phyloP scores from a whole-genome alignment of 2,888 invertebrate genomes.

The Tortrix viridana region DNA sequence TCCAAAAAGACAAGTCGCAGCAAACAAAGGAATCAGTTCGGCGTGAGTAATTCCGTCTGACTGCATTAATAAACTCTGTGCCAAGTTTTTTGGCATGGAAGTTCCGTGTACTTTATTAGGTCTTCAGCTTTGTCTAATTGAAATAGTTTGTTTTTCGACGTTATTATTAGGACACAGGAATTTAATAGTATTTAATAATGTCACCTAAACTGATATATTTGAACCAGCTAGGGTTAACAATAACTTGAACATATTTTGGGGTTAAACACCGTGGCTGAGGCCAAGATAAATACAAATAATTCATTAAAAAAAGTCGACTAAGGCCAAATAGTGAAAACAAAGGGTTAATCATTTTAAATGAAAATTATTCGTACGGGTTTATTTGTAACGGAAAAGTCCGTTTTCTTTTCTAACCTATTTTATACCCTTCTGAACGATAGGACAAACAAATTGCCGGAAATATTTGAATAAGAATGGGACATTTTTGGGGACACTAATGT shows the following conservation, averaged over 20 bases:
- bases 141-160: conserved; percentile 42
- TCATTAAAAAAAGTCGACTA: too few species aligned
- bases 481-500: conserved; percentile 78
- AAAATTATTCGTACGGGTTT: conserved; percentile 34
- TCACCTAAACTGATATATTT: too few species aligned
- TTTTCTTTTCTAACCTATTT: conserved; percentile 60
- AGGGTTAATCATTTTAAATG: conserved; percentile 15
- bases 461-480: conserved; percentile 82
- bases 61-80: conserved; percentile 68
- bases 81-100: conserved; percentile 74
- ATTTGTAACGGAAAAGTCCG: conserved; percentile 49
- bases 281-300: too few species aligned
- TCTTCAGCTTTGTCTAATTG: conserved; percentile 49
- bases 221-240: too few species aligned
- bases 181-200: too few species aligned
- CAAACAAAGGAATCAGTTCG: conserved; percentile 64
- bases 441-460: conserved; percentile 81
- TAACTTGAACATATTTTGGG: too few species aligned
- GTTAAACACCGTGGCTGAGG: too few species aligned
- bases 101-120: conserved; percentile 53
- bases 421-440: conserved; percentile 69
- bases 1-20: conserved; percentile 46
- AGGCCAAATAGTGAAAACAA: conserved; percentile 2
- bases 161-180: too few species aligned
- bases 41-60: conserved; percentile 65